Conservation (phyloP, 1,140 invertebrate genomes). For the Pygmarrhopalites habei region DNA sequence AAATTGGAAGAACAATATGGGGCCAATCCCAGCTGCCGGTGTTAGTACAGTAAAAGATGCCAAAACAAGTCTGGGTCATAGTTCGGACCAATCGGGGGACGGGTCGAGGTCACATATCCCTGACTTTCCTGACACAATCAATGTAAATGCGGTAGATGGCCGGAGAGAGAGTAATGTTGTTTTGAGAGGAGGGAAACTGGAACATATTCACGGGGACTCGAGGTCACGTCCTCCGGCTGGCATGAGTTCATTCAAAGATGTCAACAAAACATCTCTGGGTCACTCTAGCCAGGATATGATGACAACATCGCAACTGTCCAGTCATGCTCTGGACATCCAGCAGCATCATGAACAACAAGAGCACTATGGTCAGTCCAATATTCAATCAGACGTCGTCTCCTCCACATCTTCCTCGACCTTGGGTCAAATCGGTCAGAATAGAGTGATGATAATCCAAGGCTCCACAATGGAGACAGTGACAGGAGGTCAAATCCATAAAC, state of each 20-base stretch:
- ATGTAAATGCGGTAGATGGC: neutral
- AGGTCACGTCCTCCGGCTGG: neutral
- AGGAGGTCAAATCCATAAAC: slow-evolving; percentile 28
- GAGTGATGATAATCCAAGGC: slow-evolving; percentile 10
- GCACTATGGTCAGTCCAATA: too few species aligned
- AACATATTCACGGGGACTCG: neutral
- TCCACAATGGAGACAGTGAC: slow-evolving; percentile 31
- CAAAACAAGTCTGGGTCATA: too few species aligned
- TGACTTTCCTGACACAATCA: too few species aligned
- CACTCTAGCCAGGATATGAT: neutral
- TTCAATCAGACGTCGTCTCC: too few species aligned
- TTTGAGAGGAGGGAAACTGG: slow-evolving; percentile 8
- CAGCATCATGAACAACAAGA: too few species aligned
- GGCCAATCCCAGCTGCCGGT: neutral
- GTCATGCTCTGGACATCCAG: too few species aligned
- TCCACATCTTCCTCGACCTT: neutral
- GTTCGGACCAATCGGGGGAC: too few species aligned
- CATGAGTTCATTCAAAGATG: neutral
- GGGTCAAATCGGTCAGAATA: neutral
- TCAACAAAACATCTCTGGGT: neutral
- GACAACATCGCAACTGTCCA: neutral
- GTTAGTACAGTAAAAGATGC: too few species aligned
- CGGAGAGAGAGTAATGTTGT: neutral
- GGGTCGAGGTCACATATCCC: too few species aligned
- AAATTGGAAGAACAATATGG: neutral